Evolutionary conservation across 2,888 invertebrate species (phyloP).

Genomic region (Amphipyra berbera): DNA sequence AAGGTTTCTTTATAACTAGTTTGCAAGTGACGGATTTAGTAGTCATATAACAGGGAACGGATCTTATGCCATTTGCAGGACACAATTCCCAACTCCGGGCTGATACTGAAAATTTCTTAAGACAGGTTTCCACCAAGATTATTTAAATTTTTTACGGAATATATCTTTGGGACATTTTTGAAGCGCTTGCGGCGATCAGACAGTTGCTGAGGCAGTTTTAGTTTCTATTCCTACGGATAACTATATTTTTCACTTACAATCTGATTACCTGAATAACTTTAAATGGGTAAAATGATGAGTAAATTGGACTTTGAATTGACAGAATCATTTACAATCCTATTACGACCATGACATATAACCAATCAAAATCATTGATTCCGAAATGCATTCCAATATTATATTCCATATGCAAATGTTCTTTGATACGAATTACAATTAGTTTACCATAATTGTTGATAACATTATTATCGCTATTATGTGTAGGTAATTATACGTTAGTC

Average conservation of each 20-base stretch:
- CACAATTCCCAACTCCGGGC: too few species aligned
- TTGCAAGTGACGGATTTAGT: too few species aligned
- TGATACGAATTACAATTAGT: not conserved
- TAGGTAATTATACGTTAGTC: not conserved
- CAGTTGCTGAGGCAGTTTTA: too few species aligned
- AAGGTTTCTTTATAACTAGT: too few species aligned
- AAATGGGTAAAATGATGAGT: slow-evolving; percentile 16
- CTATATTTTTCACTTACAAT: slow-evolving; percentile 3
- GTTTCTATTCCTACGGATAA: too few species aligned
- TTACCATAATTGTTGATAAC: slow-evolving; percentile 1
- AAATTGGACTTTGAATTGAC: slow-evolving; percentile 23
- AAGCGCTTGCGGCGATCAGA: too few species aligned
- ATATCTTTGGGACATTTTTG: too few species aligned
- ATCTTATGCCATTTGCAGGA: too few species aligned
- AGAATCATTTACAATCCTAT: slow-evolving; percentile 28
- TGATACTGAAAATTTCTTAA: too few species aligned
- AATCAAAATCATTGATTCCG: slow-evolving; percentile 19
- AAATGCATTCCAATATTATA: not conserved
- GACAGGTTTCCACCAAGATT: too few species aligned
- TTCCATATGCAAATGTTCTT: slow-evolving; percentile 19
- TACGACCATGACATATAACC: slow-evolving; percentile 13
- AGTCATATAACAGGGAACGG: too few species aligned
- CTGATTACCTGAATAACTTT: slow-evolving; percentile 3
- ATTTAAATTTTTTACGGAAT: too few species aligned
- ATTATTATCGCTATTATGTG: not conserved